Conservation (phyloP, 2,797 vertebrate genomes). For the Apodemus agrarius region DNA sequence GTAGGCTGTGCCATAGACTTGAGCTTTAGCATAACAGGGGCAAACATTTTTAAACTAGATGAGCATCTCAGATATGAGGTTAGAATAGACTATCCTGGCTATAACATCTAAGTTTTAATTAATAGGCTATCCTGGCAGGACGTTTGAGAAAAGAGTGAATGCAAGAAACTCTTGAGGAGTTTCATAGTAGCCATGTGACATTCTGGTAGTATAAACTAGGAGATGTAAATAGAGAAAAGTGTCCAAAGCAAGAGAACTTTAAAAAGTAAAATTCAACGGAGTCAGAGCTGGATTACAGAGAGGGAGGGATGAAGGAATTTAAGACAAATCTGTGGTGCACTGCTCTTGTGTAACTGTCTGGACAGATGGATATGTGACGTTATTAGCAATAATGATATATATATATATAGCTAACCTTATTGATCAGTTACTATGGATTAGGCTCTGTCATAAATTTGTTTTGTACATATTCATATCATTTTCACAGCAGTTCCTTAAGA, state of each 20-base stretch:
- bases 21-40: neutral
- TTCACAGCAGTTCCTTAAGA: neutral
- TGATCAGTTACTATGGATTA: neutral
- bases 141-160: neutral
- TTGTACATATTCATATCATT: neutral
- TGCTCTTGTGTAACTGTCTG: neutral
- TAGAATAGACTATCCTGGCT: neutral
- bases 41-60: slow-evolving; percentile 17
- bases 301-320: neutral
- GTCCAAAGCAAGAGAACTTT: slow-evolving; percentile 15
- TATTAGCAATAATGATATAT: neutral
- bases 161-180: neutral
- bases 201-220: neutral
- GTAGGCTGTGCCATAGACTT: neutral
- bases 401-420: slow-evolving; percentile 1
- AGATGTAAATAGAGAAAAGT: neutral
- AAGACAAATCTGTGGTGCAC: neutral
- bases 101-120: neutral
- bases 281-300: neutral
- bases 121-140: neutral
- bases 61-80: neutral
- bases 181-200: slow-evolving; percentile 3
- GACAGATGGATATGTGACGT: neutral
- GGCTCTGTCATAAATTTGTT: neutral
- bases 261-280: neutral